Base-by-base conservation (phyloP, 2,797 vertebrate genomes). In the Gallinago nigripennis region DNA sequence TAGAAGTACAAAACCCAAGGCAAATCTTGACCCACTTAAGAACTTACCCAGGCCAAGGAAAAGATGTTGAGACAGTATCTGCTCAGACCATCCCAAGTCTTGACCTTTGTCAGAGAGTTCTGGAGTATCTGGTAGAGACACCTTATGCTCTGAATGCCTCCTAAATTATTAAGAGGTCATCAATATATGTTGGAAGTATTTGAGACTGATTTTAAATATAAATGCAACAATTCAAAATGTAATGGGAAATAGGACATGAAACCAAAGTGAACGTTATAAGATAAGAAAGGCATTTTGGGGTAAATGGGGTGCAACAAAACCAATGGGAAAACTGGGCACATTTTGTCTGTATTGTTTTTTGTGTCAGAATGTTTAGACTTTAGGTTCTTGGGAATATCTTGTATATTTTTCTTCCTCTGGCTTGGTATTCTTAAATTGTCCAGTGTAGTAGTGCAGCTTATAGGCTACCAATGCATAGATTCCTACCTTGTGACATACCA, bases 161-260 rank as follows among this genome's bases (percentile, higher is more conserved):
- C 50, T 96, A 18, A 91, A 89, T 91, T 85, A 92, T 95, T 85
- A 80, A 94, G 46, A 76, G 4, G n/a, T 70, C 63, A 79, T 91
- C 91, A 85, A 92, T 90, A 65, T 35, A 28, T 41, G 73, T 72
- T 92, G 39, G 39, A 89, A 20, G 0, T 87, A 48, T 69, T 80
- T 69, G 68, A 93, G 30, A 35, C 60, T 16, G 76, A 61, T 86
- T 92, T 97, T 79, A 91, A 92, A 86, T 94, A 90, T 90, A 83
- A 88, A 95, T 82, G 76, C 72, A 82, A 86, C 66, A 31, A n/a
- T 90, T 82, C 15, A 83, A 82, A 86, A 60, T 63, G 61, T 39
- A 73, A 12, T 84, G 21, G 54, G 73, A 76, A 79, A 45, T 51
- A 66, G 69, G 58, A 28, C 15, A 16, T 78, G 66, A 77, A 79